phyloP scores from a whole-genome alignment of 2,888 invertebrate species.

The Pristionchus maxplancki region DNA sequence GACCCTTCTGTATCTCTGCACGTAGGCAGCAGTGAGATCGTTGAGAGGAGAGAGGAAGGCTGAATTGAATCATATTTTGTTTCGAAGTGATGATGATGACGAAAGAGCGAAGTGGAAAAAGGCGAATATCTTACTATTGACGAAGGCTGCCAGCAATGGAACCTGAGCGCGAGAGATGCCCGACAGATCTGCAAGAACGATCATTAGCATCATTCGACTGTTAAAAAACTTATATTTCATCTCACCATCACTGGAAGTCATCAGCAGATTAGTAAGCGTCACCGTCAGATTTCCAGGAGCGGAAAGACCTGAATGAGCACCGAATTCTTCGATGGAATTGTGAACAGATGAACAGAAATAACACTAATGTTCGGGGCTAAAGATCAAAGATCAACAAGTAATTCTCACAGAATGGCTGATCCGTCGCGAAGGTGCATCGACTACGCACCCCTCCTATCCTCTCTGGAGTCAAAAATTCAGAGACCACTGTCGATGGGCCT shows the following conservation, averaged over 20 bases:
- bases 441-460: background rate
- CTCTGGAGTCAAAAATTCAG: background rate
- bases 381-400: background rate
- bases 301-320: background rate
- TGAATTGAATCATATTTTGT: background rate
- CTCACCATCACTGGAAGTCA: slow-evolving; percentile 4
- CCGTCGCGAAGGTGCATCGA: background rate
- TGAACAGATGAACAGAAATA: too few species aligned
- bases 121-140: slow-evolving; percentile 25
- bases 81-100: background rate
- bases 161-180: background rate
- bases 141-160: background rate
- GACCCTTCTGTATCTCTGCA: slow-evolving; percentile 4
- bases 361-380: too few species aligned
- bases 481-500: slow-evolving; percentile 5
- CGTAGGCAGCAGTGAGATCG: background rate
- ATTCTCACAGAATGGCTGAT: background rate
- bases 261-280: background rate
- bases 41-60: slow-evolving; percentile 15
- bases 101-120: too few species aligned
- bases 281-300: background rate
- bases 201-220: too few species aligned
- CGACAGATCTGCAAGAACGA: background rate
- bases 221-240: background rate
- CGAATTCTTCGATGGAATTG: background rate